A percentile compares a stretch with the other conserved stretches of the same genome.
phyloP scores from a whole-genome alignment of 1,140 invertebrate genomes.

The Andricus grossulariae region DNA sequence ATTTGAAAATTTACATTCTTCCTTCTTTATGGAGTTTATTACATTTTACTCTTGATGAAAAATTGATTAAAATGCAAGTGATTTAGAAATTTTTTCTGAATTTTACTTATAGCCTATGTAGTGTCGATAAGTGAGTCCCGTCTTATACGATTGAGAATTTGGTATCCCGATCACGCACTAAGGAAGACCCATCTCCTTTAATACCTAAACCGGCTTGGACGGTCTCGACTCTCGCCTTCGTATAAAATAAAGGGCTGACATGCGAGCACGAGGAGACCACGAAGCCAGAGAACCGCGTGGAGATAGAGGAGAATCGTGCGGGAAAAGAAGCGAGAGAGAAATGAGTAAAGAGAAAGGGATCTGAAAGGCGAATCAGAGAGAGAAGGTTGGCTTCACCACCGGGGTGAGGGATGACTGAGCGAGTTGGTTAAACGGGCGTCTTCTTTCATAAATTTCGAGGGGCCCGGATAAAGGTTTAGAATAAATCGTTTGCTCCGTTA shows the following conservation, averaged over 20 bases:
- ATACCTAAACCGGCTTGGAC: constrained; percentile 68
- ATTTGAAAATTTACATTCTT: neutral
- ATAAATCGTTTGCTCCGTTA: constrained; percentile 75
- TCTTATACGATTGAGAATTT: constrained; percentile 65
- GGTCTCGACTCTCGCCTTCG: constrained; percentile 61
- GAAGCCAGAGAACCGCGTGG: constrained; percentile 46
- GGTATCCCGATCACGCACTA: constrained; percentile 73
- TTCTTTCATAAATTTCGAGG: constrained; percentile 76
- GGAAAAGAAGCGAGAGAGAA: constrained; percentile 36
- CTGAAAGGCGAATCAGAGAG: constrained; percentile 44
- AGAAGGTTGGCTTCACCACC: constrained; percentile 64
- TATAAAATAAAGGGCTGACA: constrained; percentile 75
- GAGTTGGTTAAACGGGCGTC: constrained; percentile 75
- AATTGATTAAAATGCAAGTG: neutral
- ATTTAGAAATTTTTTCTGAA: neutral
- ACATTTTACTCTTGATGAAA: neutral
- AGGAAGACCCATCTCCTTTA: constrained; percentile 73
- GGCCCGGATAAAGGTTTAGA: constrained; percentile 73
- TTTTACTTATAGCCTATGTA: constrained; percentile 54
- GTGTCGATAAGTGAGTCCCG: constrained; percentile 64
- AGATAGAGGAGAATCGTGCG: constrained; percentile 34
- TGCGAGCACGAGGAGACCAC: constrained; percentile 62
- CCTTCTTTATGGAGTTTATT: neutral
- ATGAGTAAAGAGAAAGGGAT: constrained; percentile 52
- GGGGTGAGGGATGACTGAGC: constrained; percentile 74